phyloP scores from a whole-genome alignment of 2,113 vertebrate species.

The Peromyscus polionotus region DNA sequence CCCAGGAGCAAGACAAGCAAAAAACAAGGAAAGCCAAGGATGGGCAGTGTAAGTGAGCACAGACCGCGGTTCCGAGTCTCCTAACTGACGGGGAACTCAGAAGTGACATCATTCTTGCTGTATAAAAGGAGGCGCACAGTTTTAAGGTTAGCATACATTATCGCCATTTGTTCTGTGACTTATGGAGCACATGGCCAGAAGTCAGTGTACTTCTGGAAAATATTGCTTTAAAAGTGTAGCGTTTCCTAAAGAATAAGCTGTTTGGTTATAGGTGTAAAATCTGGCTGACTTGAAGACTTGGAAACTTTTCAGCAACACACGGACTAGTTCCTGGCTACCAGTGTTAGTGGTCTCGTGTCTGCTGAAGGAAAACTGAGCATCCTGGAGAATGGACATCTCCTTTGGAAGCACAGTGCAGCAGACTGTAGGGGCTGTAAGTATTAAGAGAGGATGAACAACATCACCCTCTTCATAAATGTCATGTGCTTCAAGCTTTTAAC shows the following conservation, averaged over 20 bases:
- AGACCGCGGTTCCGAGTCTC: background rate
- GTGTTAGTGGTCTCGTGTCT: background rate
- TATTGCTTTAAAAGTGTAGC: conserved; percentile 6
- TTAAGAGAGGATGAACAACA: background rate
- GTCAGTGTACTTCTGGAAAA: conserved; percentile 20
- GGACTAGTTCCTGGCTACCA: background rate
- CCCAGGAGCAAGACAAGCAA: background rate
- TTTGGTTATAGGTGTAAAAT: conserved; percentile 17
- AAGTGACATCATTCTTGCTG: conserved; percentile 30
- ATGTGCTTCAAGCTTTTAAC: background rate
- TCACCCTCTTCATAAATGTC: background rate
- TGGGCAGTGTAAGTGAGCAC: background rate
- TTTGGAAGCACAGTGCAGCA: background rate
- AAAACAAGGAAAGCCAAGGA: background rate
- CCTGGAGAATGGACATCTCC: background rate
- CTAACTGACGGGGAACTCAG: background rate
- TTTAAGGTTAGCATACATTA: conserved; percentile 31
- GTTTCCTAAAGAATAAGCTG: background rate
- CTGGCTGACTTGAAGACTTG: background rate
- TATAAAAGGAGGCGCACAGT: background rate
- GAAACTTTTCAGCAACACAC: background rate
- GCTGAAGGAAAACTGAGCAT: background rate
- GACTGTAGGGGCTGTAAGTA: background rate
- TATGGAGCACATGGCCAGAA: conserved; percentile 35
- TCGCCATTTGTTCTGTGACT: conserved; percentile 21